Conservation (phyloP, 92 coral and sea anemone species). For the Actinernus sp. region DNA sequence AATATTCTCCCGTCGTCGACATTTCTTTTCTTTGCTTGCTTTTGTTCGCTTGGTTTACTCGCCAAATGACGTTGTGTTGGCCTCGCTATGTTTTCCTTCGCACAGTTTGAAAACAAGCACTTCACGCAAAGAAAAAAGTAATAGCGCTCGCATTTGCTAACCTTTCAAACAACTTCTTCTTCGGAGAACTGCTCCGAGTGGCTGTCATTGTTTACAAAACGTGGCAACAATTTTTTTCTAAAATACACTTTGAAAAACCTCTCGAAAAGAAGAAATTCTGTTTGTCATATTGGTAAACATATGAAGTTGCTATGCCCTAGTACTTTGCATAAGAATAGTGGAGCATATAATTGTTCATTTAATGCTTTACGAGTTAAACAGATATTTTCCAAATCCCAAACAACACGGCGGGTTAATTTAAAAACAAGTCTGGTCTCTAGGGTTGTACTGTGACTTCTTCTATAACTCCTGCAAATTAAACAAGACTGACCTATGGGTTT, state of each 20-base stretch:
- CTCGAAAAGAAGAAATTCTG: slow-evolving; percentile 35
- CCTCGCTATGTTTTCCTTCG: not conserved
- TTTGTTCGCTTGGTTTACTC: not conserved
- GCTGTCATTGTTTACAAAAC: slow-evolving; percentile 55
- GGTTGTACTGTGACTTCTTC: too few relatives aligned
- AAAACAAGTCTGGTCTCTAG: slow-evolving; percentile 14
- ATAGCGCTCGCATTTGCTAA: slow-evolving; percentile 24
- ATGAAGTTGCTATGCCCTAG: slow-evolving; percentile 34
- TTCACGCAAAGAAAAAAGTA: slow-evolving; percentile 30
- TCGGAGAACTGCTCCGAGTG: slow-evolving; percentile 17
- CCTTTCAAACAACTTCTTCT: slow-evolving; percentile 19
- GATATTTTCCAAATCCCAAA: slow-evolving; percentile 45
- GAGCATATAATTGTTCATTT: slow-evolving; percentile 71
- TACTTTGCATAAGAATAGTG: slow-evolving; percentile 55
- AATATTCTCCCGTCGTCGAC: not conserved
- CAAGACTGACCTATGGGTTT: too few relatives aligned
- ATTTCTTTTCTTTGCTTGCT: not conserved
- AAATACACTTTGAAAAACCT: slow-evolving; percentile 28
- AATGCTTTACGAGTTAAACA: slow-evolving; percentile 55
- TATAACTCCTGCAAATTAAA: too few relatives aligned
- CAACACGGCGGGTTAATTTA: slow-evolving; percentile 24
- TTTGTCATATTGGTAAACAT: slow-evolving; percentile 29
- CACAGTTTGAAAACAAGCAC: slow-evolving; percentile 33
- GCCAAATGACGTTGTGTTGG: slow-evolving; percentile 1
- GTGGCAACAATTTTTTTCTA: slow-evolving; percentile 43